Evolutionary conservation across 2,113 vertebrate species (phyloP), one percentile per base, ranked within the genome.

Genomic region (Verasper variegatus): DNA sequence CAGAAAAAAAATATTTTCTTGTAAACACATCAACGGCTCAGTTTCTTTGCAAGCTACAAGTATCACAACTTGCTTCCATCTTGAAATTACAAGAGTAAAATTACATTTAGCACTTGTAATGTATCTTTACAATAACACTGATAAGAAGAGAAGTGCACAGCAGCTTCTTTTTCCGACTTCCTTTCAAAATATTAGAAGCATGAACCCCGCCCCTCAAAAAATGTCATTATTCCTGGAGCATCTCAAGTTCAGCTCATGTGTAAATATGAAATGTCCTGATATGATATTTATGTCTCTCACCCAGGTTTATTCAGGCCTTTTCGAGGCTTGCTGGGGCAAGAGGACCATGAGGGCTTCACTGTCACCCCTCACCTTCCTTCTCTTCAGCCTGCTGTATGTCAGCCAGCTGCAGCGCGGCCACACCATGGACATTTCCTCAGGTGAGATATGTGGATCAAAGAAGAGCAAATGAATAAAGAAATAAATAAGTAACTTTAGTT

Each of bases 371-470:
- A 31, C 56, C 5, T 52, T 87, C 56, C 74, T 88, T 70, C 68
- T 90, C 74, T 56, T 83, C 76, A 80, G 71, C 66, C 71, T 89
- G 74, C 67, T 93, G 63, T 76, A 55, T 71, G 58, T 85, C 71
- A 65, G 9, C 47, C 78, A 80, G 54, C 76, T 77, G 74, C 77
- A 82, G 84, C 76, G 35, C 56, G 47, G 82, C 54, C 52, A 52
- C 2, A 17, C 71, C 26, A 11, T 67, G 67, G 73, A 83, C 54
- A 54, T 59, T 73, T 58, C 57, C 68, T 76, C 87, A 92, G 92
- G 92, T 93, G 60, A 88, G 77, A 74, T 58, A 7, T 15, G 18
- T 51, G 11, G 8, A 12, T 35, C 4, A 31, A 35, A 31, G 37
- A 56, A 0, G 0, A 0, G 49, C 47, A 9, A 24, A 64, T 1